These are phyloP conservation scores for Myotis pilosus DNA, from an alignment of 2,797 vertebrate genomes.

Conservation along the genomic window DNA sequence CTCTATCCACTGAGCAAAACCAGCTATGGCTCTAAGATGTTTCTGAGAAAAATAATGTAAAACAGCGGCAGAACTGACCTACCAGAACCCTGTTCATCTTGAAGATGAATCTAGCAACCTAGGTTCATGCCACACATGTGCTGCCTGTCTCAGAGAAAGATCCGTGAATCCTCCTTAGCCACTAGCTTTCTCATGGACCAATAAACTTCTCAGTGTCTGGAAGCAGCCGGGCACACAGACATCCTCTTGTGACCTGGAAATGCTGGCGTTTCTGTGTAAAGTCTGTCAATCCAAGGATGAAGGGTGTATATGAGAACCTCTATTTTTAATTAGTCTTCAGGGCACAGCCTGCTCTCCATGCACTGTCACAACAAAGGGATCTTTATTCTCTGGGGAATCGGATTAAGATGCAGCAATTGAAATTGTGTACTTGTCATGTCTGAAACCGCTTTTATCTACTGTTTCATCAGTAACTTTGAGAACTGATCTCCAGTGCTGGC, in stretches of 20 bases:
- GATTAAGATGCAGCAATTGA: constrained; percentile 41
- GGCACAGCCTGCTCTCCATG: constrained; percentile 58
- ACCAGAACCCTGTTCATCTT: constrained; percentile 44
- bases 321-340: constrained; percentile 78
- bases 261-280: not conserved
- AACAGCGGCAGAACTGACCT: constrained; percentile 42
- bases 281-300: constrained; percentile 47
- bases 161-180: not conserved
- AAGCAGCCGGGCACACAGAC: not conserved
- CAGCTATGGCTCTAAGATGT: not conserved
- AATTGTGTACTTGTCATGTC: constrained; percentile 49
- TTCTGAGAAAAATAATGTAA: constrained; percentile 47
- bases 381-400: constrained; percentile 72
- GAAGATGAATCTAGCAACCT: not conserved
- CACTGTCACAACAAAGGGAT: constrained; percentile 60
- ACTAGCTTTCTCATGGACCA: not conserved
- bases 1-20: no score
- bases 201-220: not conserved
- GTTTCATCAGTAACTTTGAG: not conserved
- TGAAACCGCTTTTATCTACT: not conserved
- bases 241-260: constrained; percentile 42
- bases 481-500: constrained; percentile 15
- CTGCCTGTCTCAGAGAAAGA: not conserved
- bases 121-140: constrained; percentile 34
- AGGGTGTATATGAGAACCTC: constrained; percentile 36